Base-by-base conservation (phyloP, 2,888 invertebrate species). In the Eupithecia subumbrata region DNA sequence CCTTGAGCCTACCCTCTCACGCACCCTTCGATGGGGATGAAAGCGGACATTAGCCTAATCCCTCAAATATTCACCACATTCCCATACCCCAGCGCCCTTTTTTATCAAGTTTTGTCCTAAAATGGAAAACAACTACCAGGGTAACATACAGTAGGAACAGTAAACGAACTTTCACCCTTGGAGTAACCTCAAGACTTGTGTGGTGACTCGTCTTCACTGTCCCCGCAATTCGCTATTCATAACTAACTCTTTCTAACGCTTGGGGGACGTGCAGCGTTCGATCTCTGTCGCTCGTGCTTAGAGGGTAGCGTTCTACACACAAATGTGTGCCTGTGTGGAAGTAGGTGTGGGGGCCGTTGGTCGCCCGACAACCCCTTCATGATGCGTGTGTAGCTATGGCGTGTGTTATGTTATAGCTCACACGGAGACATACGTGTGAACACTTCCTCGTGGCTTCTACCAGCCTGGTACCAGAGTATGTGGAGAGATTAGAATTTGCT, bases 401-500 rank as follows among this genome's bases (percentile, higher is more conserved):
- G 89, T 90, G 87, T 92, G 90, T 89, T 88, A 89, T 92, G 90
- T 89, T 88, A 89, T 89, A 84, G 89, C 88, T 90, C 90, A 86
- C 86, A 88, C 89, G 87, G 88, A 88, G 87, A 87, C 91, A 92
- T 91, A 92, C 89, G 90, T 92, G 89, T 83, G 83, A 84, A 79
- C 79, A 89, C 88, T 89, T 92, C 91, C 92, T 92, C 80, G 80
- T 76, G 75, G 78, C 76, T 91, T 85, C 90, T 94, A 92, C 79
- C 84, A 80, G 85, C 94, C 92, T 94, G 88, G 94, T 94, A 90
- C 84, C 86, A 83, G 92, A 94, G 94, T 95, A 94, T 94, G 95
- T 94, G 94, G 89, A 91, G 92, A 95, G 95, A 95, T 95, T 95
- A 95, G 95, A 94, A 94, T 92, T 94, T 95, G 90, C 95, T 94